phyloP scores from a whole-genome alignment of 2,113 vertebrate species.

The Oxygymnocypris stewartii region DNA sequence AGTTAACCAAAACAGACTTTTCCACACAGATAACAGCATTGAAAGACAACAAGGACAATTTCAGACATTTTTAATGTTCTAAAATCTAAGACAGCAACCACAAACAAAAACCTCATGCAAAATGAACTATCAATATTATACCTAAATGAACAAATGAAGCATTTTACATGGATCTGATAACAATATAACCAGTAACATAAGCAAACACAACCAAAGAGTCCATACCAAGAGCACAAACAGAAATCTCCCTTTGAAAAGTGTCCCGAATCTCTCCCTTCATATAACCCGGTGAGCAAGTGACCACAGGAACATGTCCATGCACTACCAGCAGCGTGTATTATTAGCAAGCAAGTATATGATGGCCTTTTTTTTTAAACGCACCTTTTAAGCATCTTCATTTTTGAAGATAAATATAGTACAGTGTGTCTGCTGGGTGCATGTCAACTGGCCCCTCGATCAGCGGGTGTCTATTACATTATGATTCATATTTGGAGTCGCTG shows the following conservation, averaged over 20 bases:
- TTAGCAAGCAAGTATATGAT: constrained; percentile 70
- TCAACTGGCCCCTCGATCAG: constrained; percentile 53
- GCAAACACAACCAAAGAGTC: neutral
- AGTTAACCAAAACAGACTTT: no score
- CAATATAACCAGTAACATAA: neutral
- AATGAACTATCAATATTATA: neutral
- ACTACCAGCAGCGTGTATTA: constrained; percentile 74
- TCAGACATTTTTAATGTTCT: neutral
- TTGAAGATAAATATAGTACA: constrained; percentile 79
- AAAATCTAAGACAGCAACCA: neutral
- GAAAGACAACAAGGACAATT: neutral
- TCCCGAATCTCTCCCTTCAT: neutral
- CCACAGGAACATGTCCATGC: constrained; percentile 45
- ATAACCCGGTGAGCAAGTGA: constrained; percentile 11
- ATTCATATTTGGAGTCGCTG: constrained; percentile 70
- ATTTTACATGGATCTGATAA: neutral
- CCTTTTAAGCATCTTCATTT: constrained; percentile 84
- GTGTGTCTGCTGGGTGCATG: constrained; percentile 61
- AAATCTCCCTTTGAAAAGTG: neutral
- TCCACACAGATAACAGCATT: neutral
- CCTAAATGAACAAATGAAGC: neutral
- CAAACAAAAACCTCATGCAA: neutral
- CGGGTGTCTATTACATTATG: constrained; percentile 76
- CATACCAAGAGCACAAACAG: neutral
- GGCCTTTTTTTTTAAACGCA: constrained; percentile 79